phyloP scores from a whole-genome alignment of 2,797 vertebrate species.

The Bucorvus abyssinicus region DNA sequence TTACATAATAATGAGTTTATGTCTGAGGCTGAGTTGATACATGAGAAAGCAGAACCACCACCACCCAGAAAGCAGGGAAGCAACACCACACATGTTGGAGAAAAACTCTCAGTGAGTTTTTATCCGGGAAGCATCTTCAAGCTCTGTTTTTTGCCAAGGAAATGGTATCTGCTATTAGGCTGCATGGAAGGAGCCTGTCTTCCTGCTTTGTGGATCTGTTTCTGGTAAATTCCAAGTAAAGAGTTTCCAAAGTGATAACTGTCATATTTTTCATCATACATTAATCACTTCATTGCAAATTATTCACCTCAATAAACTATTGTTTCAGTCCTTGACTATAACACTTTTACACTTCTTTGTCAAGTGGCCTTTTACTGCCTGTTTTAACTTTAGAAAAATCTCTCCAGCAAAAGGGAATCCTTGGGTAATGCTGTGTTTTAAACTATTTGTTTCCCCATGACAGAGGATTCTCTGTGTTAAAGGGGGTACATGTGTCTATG shows the following conservation, averaged over 20 bases:
- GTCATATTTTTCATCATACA: neutral
- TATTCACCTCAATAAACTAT: neutral
- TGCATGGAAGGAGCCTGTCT: neutral
- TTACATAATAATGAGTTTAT: constrained; percentile 71
- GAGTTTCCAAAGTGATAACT: neutral
- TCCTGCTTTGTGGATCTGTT: neutral
- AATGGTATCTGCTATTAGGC: neutral
- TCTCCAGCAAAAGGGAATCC: neutral
- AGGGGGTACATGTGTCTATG: neutral
- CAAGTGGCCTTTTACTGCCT: neutral
- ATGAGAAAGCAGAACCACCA: constrained; percentile 56
- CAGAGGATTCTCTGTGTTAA: neutral
- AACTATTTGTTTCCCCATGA: neutral
- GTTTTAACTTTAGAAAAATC: neutral
- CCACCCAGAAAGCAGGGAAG: constrained; percentile 31
- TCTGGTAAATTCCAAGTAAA: neutral
- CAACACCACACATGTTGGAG: constrained; percentile 31
- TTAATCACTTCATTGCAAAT: neutral
- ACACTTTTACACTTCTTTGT: neutral
- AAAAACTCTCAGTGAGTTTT: neutral
- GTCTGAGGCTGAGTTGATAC: constrained; percentile 55
- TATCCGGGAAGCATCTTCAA: constrained; percentile 5
- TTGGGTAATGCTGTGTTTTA: neutral
- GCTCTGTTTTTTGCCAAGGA: neutral
- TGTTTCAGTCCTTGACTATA: neutral